Evolutionary conservation across 2,888 invertebrate genomes (phyloP).

Genomic region (Leptogaster cylindrica): DNA sequence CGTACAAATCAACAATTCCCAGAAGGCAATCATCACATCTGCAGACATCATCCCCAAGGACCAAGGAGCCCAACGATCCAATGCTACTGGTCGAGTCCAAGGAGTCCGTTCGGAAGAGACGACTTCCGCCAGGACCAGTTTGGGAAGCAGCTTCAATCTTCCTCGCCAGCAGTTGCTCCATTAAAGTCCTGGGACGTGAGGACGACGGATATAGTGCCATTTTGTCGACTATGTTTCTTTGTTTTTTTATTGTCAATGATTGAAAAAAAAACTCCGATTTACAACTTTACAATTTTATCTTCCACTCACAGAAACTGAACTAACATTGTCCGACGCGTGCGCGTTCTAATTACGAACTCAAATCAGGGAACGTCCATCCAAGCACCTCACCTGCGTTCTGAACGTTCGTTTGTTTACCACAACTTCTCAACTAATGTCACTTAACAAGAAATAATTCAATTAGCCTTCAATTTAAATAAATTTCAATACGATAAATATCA

Average conservation of each 20-base stretch:
- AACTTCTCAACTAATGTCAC: slow-evolving; percentile 25
- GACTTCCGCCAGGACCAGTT: slow-evolving; percentile 60
- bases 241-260: too few relatives aligned
- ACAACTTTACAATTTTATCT: too few relatives aligned
- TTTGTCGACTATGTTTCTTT: slow-evolving; percentile 14
- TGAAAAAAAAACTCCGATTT: too few relatives aligned
- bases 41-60: slow-evolving; percentile 73
- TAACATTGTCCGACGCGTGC: neutral
- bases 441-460: slow-evolving; percentile 33
- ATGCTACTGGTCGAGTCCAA: slow-evolving; percentile 77
- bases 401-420: slow-evolving; percentile 6
- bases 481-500: slow-evolving; percentile 34
- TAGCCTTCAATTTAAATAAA: slow-evolving; percentile 35
- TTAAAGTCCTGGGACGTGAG: slow-evolving; percentile 74
- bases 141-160: slow-evolving; percentile 74
- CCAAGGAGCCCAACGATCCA: slow-evolving; percentile 70
- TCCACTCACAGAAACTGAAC: neutral
- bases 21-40: slow-evolving; percentile 83
- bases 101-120: slow-evolving; percentile 75
- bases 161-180: slow-evolving; percentile 80
- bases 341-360: slow-evolving; percentile 22
- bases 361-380: neutral
- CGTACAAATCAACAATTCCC: slow-evolving; percentile 80
- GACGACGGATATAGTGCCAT: slow-evolving; percentile 65
- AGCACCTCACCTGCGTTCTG: neutral